Percentiles rank a stretch among this genome's conserved stretches.
Conservation (phyloP, 1,140 invertebrate species). For the Pseudomyrmex sp. region DNA sequence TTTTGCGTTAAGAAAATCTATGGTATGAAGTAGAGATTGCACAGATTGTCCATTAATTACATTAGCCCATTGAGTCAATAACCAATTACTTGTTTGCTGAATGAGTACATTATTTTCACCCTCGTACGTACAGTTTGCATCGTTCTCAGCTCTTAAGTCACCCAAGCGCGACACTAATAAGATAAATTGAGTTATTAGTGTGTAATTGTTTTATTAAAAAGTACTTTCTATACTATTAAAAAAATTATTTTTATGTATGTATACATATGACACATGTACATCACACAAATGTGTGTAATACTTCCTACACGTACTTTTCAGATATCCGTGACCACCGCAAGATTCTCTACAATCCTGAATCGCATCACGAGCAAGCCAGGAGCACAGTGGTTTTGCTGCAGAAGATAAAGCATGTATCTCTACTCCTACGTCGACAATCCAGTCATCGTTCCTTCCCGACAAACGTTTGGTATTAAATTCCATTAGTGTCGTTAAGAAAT, state of each 20-base stretch:
- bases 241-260: too few relatives aligned
- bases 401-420: constrained; percentile 97
- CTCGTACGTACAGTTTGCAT: constrained; percentile 97
- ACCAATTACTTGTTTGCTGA: constrained; percentile 97
- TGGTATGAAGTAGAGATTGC: constrained; percentile 88
- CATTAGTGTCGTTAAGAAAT: constrained; percentile 75
- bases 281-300: background rate
- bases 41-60: constrained; percentile 82
- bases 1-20: constrained; percentile 87
- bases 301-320: constrained; percentile 87
- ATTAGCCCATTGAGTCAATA: constrained; percentile 88
- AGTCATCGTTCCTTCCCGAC: constrained; percentile 68
- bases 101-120: constrained; percentile 98
- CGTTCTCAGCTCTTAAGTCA: constrained; percentile 94
- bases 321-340: constrained; percentile 94
- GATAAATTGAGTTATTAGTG: background rate
- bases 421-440: constrained; percentile 80
- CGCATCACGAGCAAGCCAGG: constrained; percentile 93
- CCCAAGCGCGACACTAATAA: constrained; percentile 90
- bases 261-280: background rate
- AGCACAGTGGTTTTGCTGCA: constrained; percentile 93
- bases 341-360: constrained; percentile 97
- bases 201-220: too few relatives aligned
- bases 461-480: constrained; percentile 77
- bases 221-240: too few relatives aligned